Conservation (phyloP, 2,113 vertebrate species). For the Herpailurus yagouaroundi region DNA sequence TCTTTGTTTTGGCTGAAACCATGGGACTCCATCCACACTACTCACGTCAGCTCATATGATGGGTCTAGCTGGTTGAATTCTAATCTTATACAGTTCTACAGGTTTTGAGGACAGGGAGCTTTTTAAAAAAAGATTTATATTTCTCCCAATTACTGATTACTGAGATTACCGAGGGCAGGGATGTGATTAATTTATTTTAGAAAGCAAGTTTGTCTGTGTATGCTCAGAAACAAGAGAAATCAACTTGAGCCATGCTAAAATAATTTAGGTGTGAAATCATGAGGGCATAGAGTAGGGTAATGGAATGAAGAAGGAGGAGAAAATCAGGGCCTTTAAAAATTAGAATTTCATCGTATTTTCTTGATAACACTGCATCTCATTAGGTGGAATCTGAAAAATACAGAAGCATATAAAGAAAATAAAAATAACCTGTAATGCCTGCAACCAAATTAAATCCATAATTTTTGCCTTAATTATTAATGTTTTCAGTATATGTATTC, state of each 20-base stretch:
- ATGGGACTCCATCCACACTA: not conserved
- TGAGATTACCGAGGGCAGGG: not conserved
- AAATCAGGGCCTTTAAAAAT: not conserved
- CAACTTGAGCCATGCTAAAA: not conserved
- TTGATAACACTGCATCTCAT: not conserved
- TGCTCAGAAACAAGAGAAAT: not conserved
- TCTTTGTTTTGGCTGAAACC: not conserved
- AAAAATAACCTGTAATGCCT: not conserved
- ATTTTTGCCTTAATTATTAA: not conserved
- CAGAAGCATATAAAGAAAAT: not conserved
- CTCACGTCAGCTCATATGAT: not conserved
- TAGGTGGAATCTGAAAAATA: not conserved
- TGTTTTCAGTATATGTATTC: not conserved
- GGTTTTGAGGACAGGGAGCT: not conserved
- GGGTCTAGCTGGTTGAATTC: not conserved
- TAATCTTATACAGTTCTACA: not conserved
- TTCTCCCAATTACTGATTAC: not conserved
- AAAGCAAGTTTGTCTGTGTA: not conserved
- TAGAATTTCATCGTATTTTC: not conserved
- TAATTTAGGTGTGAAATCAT: not conserved
- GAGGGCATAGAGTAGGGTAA: not conserved
- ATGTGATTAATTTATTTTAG: not conserved
- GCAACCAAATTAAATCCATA: not conserved
- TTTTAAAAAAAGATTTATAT: not conserved
- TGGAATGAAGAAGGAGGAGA: not conserved